phyloP scores from a whole-genome alignment of 2,888 invertebrate genomes.

The Drosophila suboccidentalis region DNA sequence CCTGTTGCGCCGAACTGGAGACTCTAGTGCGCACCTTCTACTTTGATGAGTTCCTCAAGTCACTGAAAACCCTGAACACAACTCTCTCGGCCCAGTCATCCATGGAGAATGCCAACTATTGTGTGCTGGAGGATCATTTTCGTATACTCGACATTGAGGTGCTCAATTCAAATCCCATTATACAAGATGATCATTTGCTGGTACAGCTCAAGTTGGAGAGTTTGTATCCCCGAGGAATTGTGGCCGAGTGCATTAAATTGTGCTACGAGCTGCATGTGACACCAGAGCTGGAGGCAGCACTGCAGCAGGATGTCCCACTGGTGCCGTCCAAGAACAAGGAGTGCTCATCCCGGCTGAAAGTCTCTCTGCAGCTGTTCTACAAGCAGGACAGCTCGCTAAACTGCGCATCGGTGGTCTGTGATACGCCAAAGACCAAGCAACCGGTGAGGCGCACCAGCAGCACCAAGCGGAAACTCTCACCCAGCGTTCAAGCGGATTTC shows the following conservation, averaged over 20 bases:
- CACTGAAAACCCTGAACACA: slow-evolving; percentile 86
- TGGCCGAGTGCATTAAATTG: slow-evolving; percentile 88
- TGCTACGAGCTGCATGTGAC: slow-evolving; percentile 88
- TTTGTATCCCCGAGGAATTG: slow-evolving; percentile 89
- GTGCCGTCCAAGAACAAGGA: slow-evolving; percentile 60
- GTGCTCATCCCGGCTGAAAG: slow-evolving; percentile 84
- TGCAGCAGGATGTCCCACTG: slow-evolving; percentile 54
- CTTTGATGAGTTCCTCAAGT: slow-evolving; percentile 93
- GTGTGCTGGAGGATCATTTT: slow-evolving; percentile 86
- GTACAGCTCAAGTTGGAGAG: slow-evolving; percentile 87
- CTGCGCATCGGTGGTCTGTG: slow-evolving; percentile 91
- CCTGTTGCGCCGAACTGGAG: slow-evolving; percentile 91
- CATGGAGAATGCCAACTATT: slow-evolving; percentile 83
- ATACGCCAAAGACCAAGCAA: slow-evolving; percentile 88
- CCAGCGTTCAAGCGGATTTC: slow-evolving; percentile 89
- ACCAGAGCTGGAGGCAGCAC: slow-evolving; percentile 49
- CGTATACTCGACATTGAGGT: slow-evolving; percentile 84
- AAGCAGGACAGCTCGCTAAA: slow-evolving; percentile 93
- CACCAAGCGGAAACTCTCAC: slow-evolving; percentile 89
- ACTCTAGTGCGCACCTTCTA: slow-evolving; percentile 91
- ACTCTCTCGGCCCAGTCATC: slow-evolving; percentile 81
- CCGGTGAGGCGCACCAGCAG: slow-evolving; percentile 90
- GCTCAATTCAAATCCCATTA: slow-evolving; percentile 82
- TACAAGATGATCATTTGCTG: slow-evolving; percentile 87
- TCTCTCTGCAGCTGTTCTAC: slow-evolving; percentile 90